These are phyloP conservation scores for Tyto alba DNA, from an alignment of 2,113 vertebrate species.

Conservation along the genomic window DNA sequence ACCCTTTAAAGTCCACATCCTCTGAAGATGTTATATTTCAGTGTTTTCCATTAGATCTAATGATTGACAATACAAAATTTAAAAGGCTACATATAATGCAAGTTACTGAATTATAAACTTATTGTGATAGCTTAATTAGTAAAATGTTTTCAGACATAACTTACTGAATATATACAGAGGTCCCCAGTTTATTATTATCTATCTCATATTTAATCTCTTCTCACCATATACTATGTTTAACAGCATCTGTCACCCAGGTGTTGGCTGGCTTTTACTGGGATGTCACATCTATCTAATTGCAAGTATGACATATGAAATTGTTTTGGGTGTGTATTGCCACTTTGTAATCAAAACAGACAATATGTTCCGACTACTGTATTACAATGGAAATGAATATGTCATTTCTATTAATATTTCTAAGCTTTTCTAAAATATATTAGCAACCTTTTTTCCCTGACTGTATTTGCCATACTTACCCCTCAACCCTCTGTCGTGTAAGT, in stretches of 20 bases:
- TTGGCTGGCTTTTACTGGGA: background rate
- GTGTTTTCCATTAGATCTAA: background rate
- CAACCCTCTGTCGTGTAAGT: background rate
- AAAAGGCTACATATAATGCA: fast-evolving
- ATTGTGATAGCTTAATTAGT: background rate
- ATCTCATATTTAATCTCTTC: background rate
- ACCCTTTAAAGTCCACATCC: background rate
- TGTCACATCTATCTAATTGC: background rate
- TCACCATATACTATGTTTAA: background rate
- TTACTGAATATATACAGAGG: background rate
- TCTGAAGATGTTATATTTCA: background rate
- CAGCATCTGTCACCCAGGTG: background rate
- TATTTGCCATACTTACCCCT: background rate
- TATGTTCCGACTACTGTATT: background rate
- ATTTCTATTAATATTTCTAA: background rate
- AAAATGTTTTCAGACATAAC: background rate
- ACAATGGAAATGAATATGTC: background rate
- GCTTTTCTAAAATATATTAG: background rate
- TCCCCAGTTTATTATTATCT: background rate
- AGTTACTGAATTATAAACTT: background rate
- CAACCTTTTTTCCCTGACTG: background rate
- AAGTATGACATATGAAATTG: background rate
- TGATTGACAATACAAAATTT: background rate
- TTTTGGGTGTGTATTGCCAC: background rate
- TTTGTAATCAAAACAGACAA: background rate